Evolutionary conservation across 2,888 invertebrate species (phyloP).

Genomic region (Eristalinus sepulchralis): DNA sequence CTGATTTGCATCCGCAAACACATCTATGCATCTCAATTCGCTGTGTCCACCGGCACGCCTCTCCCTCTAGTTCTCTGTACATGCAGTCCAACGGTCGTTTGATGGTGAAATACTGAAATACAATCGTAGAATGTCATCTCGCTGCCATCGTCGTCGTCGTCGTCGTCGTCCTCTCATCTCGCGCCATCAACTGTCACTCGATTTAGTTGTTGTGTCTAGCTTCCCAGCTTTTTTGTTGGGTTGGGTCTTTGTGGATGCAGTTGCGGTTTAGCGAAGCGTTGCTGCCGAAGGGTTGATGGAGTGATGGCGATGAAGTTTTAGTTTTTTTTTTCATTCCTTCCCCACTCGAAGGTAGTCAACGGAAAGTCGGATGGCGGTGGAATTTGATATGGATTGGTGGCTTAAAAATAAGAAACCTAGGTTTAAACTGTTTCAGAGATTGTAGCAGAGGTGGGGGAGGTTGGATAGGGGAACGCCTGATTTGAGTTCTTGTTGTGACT

Average conservation of each 20-base stretch:
- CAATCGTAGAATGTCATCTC: slow-evolving; percentile 58
- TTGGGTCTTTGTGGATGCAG: neutral
- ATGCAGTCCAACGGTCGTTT: neutral
- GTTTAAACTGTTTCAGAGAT: slow-evolving; percentile 10
- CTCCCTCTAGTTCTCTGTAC: neutral
- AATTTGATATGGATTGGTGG: slow-evolving; percentile 28
- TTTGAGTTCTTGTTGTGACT: no score
- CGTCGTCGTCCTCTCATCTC: neutral
- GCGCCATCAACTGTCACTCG: slow-evolving; percentile 50
- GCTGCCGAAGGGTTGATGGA: slow-evolving; percentile 7
- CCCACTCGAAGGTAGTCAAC: slow-evolving; percentile 1
- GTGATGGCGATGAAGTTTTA: neutral
- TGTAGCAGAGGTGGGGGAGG: no score
- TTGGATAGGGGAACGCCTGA: neutral
- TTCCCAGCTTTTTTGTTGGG: slow-evolving; percentile 33
- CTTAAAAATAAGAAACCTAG: neutral
- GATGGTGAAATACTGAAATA: slow-evolving; percentile 64
- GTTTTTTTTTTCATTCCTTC: neutral
- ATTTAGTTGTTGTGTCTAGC: slow-evolving; percentile 28
- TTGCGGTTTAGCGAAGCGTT: slow-evolving; percentile 64
- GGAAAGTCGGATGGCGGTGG: neutral
- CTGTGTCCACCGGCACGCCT: neutral
- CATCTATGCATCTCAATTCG: slow-evolving; percentile 3
- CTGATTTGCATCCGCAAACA: slow-evolving; percentile 62
- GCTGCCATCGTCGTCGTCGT: neutral